These are phyloP conservation scores for Progne subis DNA, from an alignment of 2,113 vertebrate species.

Conservation along the genomic window DNA sequence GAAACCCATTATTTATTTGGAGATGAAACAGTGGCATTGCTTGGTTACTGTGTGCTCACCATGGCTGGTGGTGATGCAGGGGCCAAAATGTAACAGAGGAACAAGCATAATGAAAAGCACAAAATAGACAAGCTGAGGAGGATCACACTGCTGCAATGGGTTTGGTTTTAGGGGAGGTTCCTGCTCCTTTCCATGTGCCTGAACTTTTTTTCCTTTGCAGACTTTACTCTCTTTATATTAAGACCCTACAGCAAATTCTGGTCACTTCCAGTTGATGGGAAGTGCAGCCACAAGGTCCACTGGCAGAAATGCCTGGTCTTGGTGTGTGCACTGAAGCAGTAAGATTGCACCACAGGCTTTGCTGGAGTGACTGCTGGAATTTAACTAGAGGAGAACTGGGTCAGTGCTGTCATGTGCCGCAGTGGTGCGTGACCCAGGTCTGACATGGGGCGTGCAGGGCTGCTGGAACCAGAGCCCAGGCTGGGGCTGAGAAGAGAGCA, in stretches of 20 bases:
- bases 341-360: neutral
- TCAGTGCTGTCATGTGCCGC: neutral
- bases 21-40: neutral
- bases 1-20: conserved; percentile 36
- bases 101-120: neutral
- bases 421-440: neutral
- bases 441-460: rapidly evolving
- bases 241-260: neutral
- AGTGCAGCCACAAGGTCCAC: neutral
- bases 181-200: neutral
- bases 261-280: neutral
- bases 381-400: neutral
- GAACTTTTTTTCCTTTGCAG: neutral
- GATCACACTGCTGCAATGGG: neutral
- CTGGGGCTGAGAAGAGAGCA: neutral
- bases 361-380: neutral
- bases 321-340: neutral
- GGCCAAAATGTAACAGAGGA: neutral
- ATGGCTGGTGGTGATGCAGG: rapidly evolving
- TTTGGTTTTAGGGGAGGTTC: neutral
- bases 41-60: neutral
- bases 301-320: neutral
- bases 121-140: neutral
- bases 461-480: neutral
- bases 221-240: neutral